phyloP scores from a whole-genome alignment of 2,888 invertebrate genomes.

The Hypolimnas misippus region DNA sequence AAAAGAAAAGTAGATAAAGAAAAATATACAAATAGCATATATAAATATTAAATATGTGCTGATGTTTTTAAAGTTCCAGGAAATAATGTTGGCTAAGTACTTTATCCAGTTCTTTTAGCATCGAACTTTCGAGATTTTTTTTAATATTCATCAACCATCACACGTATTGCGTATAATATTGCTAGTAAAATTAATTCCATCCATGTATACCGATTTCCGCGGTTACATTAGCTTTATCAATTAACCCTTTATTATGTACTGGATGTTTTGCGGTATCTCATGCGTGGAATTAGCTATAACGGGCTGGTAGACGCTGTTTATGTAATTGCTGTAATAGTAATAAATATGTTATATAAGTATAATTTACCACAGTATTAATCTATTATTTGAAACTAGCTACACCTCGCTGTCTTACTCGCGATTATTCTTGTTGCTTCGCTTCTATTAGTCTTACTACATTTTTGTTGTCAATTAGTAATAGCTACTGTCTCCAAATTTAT shows the following conservation, averaged over 20 bases:
- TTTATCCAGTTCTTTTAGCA: neutral
- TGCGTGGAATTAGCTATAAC: constrained; percentile 7
- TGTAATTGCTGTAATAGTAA: neutral
- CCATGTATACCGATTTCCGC: constrained; percentile 2
- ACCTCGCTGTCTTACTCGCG: too few relatives aligned
- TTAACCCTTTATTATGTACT: constrained; percentile 9
- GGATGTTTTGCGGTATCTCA: constrained; percentile 4
- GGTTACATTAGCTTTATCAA: constrained; percentile 1
- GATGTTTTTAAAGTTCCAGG: too few relatives aligned
- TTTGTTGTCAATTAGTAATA: too few relatives aligned
- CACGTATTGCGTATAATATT: neutral
- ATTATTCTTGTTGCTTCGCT: too few relatives aligned
- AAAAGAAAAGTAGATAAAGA: neutral
- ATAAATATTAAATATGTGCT: too few relatives aligned
- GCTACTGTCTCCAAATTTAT: too few relatives aligned
- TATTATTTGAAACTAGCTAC: too few relatives aligned
- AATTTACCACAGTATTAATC: too few relatives aligned
- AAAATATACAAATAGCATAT: too few relatives aligned
- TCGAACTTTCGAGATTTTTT: neutral
- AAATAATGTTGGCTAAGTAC: too few relatives aligned
- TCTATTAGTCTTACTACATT: too few relatives aligned
- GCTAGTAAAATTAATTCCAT: constrained; percentile 11
- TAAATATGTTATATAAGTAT: neutral
- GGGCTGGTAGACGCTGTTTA: neutral
- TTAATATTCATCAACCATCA: neutral